Evolutionary conservation across 2,888 invertebrate species (phyloP), one percentile per base, ranked within the genome.

Genomic region (Lasioglossum malachurum): DNA sequence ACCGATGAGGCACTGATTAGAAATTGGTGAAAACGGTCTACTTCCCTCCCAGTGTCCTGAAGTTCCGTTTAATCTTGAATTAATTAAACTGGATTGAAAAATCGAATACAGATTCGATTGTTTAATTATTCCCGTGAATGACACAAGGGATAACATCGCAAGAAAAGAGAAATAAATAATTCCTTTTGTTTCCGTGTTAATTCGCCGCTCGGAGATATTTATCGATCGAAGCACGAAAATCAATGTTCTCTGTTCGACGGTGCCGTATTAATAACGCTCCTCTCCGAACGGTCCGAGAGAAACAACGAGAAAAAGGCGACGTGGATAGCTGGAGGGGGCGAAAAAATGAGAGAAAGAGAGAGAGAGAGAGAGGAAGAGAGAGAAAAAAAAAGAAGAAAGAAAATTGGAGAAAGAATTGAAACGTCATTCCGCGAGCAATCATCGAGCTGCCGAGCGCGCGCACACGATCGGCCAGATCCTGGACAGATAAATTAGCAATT

Each of bases 401-500:
- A 82, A 91, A 87, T 89, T 86, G 80, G 86, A 87, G 89, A 88
- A 92, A 91, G 93, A 93, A 94, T 94, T 94, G 92, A 94, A 94
- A 93, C 93, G 94, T 93, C 93, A 93, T 93, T 93, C 92, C 85
- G 86, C 88, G 89, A 92, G 90, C 91, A 91, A 93, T 92, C 93
- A 93, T 93, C 92, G 92, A 91, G 89, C 88, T 87, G 90, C 91
- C 84, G 81, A 75, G 83, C 64, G 57, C 75, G 82, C 81, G 85
- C 82, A 81, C 90, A 88, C 89, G 92, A 88, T 91, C 91, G 90
- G 88, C 91, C 93, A 91, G 93, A 93, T 93, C 91, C 92, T 92
- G 93, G 94, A 92, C 94, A 93, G 93, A 94, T 95, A 94, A 95
- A 95, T 95, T 95, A 94, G 94, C 94, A 94, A 94, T 95, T 95